Conservation (phyloP, 2,113 vertebrate genomes). For the Tragelaphus strepsiceros region DNA sequence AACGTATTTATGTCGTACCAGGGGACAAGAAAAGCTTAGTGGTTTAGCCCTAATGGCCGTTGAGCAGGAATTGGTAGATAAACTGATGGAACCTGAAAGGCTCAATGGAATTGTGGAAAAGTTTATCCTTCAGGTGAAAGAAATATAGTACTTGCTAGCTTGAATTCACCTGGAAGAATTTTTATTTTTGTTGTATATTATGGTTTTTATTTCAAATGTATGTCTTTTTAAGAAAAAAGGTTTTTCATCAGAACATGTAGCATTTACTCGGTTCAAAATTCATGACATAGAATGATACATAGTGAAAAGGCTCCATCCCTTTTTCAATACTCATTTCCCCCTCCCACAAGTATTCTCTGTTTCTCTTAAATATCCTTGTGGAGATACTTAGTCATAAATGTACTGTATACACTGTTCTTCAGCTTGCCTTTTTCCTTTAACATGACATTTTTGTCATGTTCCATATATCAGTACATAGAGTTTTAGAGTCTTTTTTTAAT, state of each 20-base stretch:
- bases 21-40: slow-evolving; percentile 54
- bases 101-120: slow-evolving; percentile 63
- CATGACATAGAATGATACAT: not conserved
- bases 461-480: not conserved
- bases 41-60: slow-evolving; percentile 63
- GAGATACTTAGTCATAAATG: not conserved
- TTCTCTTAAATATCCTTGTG: not conserved
- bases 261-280: not conserved
- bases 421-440: not conserved
- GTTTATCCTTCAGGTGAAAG: slow-evolving; percentile 59
- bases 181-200: not conserved
- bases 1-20: slow-evolving; percentile 52
- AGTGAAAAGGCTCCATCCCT: not conserved
- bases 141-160: not conserved
- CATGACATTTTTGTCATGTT: not conserved
- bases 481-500: not conserved
- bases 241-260: not conserved
- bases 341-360: not conserved
- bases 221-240: not conserved
- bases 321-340: not conserved
- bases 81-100: slow-evolving; percentile 63
- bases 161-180: not conserved
- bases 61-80: slow-evolving; percentile 69
- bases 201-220: slow-evolving; percentile 3
- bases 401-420: not conserved